Evolutionary conservation across 2,888 invertebrate genomes (phyloP).

Genomic region (Antheraea assamensis): DNA sequence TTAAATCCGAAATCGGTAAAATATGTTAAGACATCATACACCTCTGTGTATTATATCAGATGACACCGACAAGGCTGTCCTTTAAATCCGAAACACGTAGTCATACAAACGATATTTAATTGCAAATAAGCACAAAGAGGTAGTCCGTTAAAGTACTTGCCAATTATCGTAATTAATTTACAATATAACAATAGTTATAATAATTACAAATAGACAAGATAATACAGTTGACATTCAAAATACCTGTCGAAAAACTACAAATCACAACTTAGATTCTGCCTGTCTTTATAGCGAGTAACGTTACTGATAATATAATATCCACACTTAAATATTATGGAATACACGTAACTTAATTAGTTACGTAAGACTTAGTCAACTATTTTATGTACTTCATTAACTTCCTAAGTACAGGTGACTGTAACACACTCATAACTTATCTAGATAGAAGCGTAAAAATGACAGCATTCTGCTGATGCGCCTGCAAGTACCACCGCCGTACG

Average conservation of each 20-base stretch:
- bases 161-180: conserved; percentile 53
- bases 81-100: neutral
- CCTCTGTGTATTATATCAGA: too few species aligned
- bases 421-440: conserved; percentile 43
- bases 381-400: conserved; percentile 74
- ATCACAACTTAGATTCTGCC: conserved; percentile 73
- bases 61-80: neutral
- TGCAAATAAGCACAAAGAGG: conserved; percentile 54
- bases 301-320: conserved; percentile 71
- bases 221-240: conserved; percentile 55
- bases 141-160: conserved; percentile 46
- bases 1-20: conserved; percentile 1
- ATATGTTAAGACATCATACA: too few species aligned
- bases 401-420: conserved; percentile 59
- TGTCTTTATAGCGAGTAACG: conserved; percentile 59
- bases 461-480: neutral
- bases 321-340: conserved; percentile 68
- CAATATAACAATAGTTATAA: conserved; percentile 64
- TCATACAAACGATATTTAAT: conserved; percentile 10
- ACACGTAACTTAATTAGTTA: conserved; percentile 30
- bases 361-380: conserved; percentile 65
- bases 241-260: conserved; percentile 73
- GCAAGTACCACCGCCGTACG: neutral
- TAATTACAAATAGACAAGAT: conserved; percentile 60
- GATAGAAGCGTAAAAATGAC: neutral